phyloP scores from a whole-genome alignment of 2,113 vertebrate genomes.

The Dromaius novaehollandiae region DNA sequence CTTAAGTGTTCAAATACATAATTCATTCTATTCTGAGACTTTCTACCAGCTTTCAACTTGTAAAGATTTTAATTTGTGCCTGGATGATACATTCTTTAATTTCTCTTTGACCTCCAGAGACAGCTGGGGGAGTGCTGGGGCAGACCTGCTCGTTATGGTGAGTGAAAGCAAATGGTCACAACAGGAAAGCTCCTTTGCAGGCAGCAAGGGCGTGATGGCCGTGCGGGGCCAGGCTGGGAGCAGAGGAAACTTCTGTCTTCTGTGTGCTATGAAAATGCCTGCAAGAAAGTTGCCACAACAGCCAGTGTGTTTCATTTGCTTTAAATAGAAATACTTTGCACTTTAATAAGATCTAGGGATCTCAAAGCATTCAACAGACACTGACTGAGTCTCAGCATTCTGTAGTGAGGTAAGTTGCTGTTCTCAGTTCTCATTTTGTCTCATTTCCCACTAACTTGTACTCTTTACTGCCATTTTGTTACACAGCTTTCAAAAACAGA shows the following conservation, averaged over 20 bases:
- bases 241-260: background rate
- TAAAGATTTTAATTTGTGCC: constrained; percentile 72
- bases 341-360: background rate
- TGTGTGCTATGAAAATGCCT: background rate
- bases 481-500: background rate
- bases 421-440: background rate
- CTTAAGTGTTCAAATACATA: constrained; percentile 75
- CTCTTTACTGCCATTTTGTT: background rate
- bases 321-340: background rate
- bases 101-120: background rate
- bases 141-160: background rate
- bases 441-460: background rate
- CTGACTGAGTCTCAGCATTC: background rate
- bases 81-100: constrained; percentile 9
- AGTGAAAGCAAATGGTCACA: background rate
- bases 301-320: background rate
- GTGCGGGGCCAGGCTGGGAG: background rate
- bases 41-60: constrained; percentile 40
- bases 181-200: background rate
- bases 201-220: background rate
- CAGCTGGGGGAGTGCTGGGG: background rate
- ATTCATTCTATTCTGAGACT: constrained; percentile 71
- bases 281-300: background rate
- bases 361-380: background rate
- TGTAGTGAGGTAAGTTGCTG: background rate